Base-by-base conservation (phyloP, 2,113 vertebrate genomes). In the Tor tambroides region DNA sequence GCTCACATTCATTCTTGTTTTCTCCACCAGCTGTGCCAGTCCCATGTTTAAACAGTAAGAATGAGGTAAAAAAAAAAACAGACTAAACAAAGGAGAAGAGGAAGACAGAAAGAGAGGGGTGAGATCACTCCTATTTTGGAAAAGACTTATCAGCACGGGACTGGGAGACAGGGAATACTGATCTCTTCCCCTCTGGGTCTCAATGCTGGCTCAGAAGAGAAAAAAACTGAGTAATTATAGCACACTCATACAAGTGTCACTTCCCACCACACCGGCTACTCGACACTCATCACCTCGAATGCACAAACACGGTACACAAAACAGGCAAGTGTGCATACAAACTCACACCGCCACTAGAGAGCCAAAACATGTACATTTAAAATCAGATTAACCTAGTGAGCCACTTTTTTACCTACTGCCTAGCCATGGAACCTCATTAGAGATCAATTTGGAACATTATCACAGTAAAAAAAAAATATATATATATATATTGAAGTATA, bases 201-300 rank as follows among this genome's bases (percentile, higher is more conserved):
- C 87, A 12, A 26, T 80, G 80, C 87, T 87, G 84, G 74, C 93
- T 91, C 91, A 82, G 4, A 81, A 21, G 38, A 72, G 28, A 77
- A 76, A 86, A 90, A 88, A 90, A 87, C 78, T 59, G 84, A 92
- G 89, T 92, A 93, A 93, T 93, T 92, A 94, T 91, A 92, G 89
- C 87, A 90, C 89, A 89, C 91, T 87, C 89, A 91, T 92, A 90
- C 89, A 89, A 90, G 88, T 90, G 90, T 90, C 87, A 93, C 92
- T 92, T 93, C 92, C 90, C 74, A 84, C 49, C 59, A 71, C 43
- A 71, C 46, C 32, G 49, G 49, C 69, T 41, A 84, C n/a, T n/a
- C n/a, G 81, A 72, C 65, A 26, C 63, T 83, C n/a, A 17, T 83
- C 80, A 69, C 38, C 63, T 83, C 19, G 0, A 38, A 83, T 5